Percentiles rank a stretch among this genome's conserved stretches.
Evolutionary conservation across 2,113 vertebrate genomes (phyloP).

Genomic region (Ailuropoda melanoleuca): DNA sequence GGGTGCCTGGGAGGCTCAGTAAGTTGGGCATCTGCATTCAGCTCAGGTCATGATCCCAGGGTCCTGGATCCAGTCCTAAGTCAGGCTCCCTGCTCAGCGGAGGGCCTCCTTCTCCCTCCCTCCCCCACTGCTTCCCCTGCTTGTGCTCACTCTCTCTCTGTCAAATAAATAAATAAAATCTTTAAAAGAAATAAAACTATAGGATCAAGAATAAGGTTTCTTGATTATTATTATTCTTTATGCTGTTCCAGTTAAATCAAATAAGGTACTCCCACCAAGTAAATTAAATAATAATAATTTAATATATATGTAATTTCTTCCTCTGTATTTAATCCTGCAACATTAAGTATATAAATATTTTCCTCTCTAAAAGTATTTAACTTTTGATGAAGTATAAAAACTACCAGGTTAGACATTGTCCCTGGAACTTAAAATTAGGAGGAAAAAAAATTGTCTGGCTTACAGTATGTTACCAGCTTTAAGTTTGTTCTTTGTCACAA

Average conservation of each 20-base stretch:
- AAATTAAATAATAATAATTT: slow-evolving; percentile 2
- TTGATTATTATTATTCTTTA: background rate
- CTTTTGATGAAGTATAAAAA: background rate
- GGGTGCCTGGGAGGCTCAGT: background rate
- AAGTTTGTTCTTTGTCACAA: background rate
- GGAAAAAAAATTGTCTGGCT: background rate
- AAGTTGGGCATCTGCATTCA: background rate
- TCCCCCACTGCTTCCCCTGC: background rate
- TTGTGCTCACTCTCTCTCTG: background rate
- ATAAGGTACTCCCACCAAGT: background rate
- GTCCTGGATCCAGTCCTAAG: background rate
- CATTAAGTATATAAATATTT: background rate
- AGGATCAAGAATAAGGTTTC: background rate
- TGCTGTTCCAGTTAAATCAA: background rate
- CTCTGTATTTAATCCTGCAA: background rate
- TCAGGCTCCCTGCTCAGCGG: background rate
- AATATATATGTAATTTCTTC: background rate
- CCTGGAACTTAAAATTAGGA: background rate
- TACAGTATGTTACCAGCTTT: background rate
- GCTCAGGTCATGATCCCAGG: background rate
- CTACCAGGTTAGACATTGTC: background rate
- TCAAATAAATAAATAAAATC: background rate
- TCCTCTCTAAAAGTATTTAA: background rate
- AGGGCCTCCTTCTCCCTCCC: background rate
- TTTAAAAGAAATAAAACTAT: background rate